Conservation (phyloP, 2,113 vertebrate genomes). For the Lepus timidus region DNA sequence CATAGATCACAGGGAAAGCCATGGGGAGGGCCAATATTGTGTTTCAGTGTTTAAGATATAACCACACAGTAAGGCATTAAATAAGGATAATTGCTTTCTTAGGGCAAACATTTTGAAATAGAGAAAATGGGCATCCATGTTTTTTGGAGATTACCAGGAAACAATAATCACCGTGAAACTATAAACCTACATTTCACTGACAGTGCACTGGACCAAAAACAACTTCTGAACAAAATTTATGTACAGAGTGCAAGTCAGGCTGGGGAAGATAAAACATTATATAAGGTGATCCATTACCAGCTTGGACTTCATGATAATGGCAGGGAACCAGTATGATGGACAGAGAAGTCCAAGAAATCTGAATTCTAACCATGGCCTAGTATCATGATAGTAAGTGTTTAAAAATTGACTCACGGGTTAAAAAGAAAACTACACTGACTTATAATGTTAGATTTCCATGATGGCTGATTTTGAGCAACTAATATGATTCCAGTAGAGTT, state of each 20-base stretch:
- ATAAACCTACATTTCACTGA: slow-evolving; percentile 70
- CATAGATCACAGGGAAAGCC: slow-evolving; percentile 74
- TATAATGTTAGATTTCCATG: neutral
- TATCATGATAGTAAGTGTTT: neutral
- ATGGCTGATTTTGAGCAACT: neutral
- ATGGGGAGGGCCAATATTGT: slow-evolving; percentile 12
- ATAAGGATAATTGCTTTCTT: slow-evolving; percentile 78
- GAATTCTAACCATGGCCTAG: neutral
- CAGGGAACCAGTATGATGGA: neutral
- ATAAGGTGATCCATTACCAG: neutral
- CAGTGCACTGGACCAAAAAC: slow-evolving; percentile 13
- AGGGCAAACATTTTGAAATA: slow-evolving; percentile 70
- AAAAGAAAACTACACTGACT: neutral
- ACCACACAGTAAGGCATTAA: slow-evolving; percentile 50
- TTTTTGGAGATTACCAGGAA: slow-evolving; percentile 35
- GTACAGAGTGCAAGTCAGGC: neutral
- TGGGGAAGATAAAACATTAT: neutral
- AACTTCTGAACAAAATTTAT: slow-evolving; percentile 57
- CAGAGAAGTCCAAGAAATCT: neutral
- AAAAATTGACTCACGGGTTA: neutral
- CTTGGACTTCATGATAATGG: neutral
- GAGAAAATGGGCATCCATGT: slow-evolving; percentile 61
- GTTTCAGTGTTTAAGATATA: slow-evolving; percentile 68
- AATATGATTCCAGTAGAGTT: neutral
- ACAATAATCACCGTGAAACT: slow-evolving; percentile 59